Base-by-base conservation (phyloP, 2,797 vertebrate species). In the Philypnodon macrostomus region DNA sequence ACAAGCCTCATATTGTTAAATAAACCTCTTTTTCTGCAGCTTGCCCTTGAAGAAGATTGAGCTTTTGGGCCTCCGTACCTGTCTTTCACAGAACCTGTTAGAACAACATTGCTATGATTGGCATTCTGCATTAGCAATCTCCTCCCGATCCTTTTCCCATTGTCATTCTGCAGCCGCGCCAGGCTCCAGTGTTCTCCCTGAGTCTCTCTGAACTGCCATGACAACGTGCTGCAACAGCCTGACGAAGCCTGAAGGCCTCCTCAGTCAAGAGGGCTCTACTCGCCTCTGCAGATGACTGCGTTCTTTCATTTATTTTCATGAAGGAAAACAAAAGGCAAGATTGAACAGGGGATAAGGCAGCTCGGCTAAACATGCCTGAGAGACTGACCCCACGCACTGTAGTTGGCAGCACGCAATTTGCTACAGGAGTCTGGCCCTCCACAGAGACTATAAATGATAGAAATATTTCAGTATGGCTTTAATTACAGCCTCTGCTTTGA, bases 291-390 rank as follows among this genome's bases (percentile, higher is more conserved):
- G 78, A 80, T 71, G 75, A 81, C 80, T 81, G 73, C 77, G 66
- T 72, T 36, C 57, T 79, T 87, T 85, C 79, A 83, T 85, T 83
- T 83, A 77, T 85, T 87, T 82, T 79, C 82, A 83, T 78, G 79
- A 81, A 82, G 70, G 74, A 80, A 82, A 83, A 81, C 70, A 84
- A 81, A 78, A 80, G 61, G 70, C 40, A 32, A 80, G 75, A 85
- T 71, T 72, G 75, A 84, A 72, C 57, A 60, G 73, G 74, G 67
- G 73, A 84, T 73, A 66, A 74, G 72, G 73, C 64, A 31, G 57
- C 63, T 51, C 56, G 11, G 66, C 73, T 75, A 75, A 83, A 82
- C 67, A 79, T 35, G 58, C 73, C 68, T 35, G 60, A 63, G 71
- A 79, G 63, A 77, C 74, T 77, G 76, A 80, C 76, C 81, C 56